phyloP scores from a whole-genome alignment of 64 coral and sea anemone species.

The Cladopsammia gracilis region DNA sequence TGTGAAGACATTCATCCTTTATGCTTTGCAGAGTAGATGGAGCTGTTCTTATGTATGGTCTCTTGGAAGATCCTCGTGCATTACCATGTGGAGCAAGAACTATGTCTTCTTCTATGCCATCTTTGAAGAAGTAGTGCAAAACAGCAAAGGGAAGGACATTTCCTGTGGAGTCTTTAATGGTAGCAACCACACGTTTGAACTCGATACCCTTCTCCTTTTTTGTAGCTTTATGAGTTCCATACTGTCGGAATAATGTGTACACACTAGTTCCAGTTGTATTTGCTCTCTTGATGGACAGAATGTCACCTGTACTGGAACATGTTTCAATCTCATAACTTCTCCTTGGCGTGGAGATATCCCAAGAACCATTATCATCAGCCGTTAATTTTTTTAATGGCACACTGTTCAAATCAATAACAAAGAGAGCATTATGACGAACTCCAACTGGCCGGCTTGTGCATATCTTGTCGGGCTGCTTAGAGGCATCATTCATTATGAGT shows the following conservation, averaged over 20 bases:
- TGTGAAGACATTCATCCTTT: not conserved
- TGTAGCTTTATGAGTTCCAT: conserved; percentile 58
- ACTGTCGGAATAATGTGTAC: conserved; percentile 55
- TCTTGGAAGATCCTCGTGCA: not conserved
- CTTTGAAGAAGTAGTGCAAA: conserved; percentile 64
- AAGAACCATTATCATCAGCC: conserved; percentile 34
- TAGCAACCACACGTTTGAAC: conserved; percentile 41
- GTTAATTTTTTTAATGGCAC: conserved; percentile 28
- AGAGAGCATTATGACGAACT: conserved; percentile 35
- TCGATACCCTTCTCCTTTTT: conserved; percentile 41
- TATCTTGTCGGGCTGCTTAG: conserved; percentile 27
- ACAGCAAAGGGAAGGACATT: not conserved
- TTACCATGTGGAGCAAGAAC: conserved; percentile 39
- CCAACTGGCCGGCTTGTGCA: conserved; percentile 3
- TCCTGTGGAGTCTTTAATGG: conserved; percentile 8
- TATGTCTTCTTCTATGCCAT: conserved; percentile 8
- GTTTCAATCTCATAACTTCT: conserved; percentile 36
- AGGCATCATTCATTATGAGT: conserved; percentile 24
- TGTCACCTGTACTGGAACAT: conserved; percentile 1
- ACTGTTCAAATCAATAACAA: conserved; percentile 34
- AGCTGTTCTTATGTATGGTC: conserved; percentile 39
- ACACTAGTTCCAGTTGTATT: not conserved
- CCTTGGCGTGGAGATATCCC: conserved; percentile 45
- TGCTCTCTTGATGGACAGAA: conserved; percentile 20
- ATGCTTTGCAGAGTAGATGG: conserved; percentile 36